Conservation (phyloP, 2,888 invertebrate genomes). For the Andrena bicolor region DNA sequence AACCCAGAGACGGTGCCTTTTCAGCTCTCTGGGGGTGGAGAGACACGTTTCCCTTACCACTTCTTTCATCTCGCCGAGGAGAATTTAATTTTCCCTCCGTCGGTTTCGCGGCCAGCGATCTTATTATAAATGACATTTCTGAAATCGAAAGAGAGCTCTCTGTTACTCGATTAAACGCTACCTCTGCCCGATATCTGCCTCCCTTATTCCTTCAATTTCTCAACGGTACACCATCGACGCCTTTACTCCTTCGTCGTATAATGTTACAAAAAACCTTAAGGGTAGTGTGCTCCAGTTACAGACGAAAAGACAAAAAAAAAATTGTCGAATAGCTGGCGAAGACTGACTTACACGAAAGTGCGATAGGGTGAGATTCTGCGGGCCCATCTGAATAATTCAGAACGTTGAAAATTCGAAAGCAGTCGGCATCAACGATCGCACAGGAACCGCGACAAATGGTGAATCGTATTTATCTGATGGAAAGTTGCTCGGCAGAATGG, state of each 20-base stretch:
- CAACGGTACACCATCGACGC: too few species aligned
- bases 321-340: not conserved
- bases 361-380: not conserved
- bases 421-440: not conserved
- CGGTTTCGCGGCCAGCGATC: constrained; percentile 14
- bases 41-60: constrained; percentile 27
- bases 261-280: too few species aligned
- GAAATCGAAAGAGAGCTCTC: constrained; percentile 14
- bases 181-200: too few species aligned
- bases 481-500: not conserved
- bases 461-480: not conserved
- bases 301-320: not conserved
- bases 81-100: constrained; percentile 49
- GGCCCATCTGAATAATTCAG: not conserved
- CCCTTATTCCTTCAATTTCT: too few species aligned
- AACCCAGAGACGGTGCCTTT: constrained; percentile 9
- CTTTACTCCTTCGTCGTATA: too few species aligned
- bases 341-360: not conserved
- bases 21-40: constrained; percentile 18
- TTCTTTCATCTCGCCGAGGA: constrained; percentile 50
- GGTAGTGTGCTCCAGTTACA: too few species aligned
- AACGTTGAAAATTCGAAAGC: not conserved
- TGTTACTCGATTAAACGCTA: not conserved
- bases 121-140: constrained; percentile 24
- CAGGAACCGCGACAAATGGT: not conserved